Percentiles rank a stretch among this genome's conserved stretches.
These are phyloP conservation scores for Lampris megalopsis DNA, from an alignment of 2,113 vertebrate species.

Conservation along the genomic window DNA sequence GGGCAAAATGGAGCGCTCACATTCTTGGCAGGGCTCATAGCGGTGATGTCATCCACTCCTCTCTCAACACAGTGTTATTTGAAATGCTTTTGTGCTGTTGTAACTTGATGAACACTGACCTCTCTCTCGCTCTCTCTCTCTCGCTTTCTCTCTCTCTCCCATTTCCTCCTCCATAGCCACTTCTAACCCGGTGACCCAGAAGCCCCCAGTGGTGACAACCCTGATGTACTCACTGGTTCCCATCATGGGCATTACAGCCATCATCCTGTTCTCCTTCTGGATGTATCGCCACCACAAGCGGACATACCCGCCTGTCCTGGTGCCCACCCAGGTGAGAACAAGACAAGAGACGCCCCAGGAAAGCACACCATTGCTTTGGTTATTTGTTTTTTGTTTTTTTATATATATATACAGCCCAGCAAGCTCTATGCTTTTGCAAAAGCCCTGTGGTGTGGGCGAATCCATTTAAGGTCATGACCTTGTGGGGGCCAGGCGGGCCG, in stretches of 20 bases:
- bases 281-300: conserved; percentile 96
- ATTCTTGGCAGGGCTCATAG: background rate
- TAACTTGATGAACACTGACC: background rate
- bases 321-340: conserved; percentile 92
- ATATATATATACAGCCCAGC: too few species aligned
- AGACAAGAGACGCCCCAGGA: background rate
- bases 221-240: conserved; percentile 92
- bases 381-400: background rate
- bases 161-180: conserved; percentile 80
- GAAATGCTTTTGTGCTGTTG: background rate
- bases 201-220: conserved; percentile 88
- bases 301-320: conserved; percentile 93
- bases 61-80: background rate
- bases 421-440: too few species aligned
- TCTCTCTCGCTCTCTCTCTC: background rate
- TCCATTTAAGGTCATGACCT: too few species aligned
- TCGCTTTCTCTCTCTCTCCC: background rate
- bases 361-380: too few species aligned
- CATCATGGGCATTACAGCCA: conserved; percentile 89
- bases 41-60: background rate
- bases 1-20: background rate
- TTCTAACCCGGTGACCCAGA: conserved; percentile 86
- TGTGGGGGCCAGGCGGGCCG: too few species aligned
- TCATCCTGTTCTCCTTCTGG: conserved; percentile 92
- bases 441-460: too few species aligned